These are phyloP conservation scores for Hyperoplus immaculatus DNA, from an alignment of 2,797 vertebrate genomes.

Conservation along the genomic window DNA sequence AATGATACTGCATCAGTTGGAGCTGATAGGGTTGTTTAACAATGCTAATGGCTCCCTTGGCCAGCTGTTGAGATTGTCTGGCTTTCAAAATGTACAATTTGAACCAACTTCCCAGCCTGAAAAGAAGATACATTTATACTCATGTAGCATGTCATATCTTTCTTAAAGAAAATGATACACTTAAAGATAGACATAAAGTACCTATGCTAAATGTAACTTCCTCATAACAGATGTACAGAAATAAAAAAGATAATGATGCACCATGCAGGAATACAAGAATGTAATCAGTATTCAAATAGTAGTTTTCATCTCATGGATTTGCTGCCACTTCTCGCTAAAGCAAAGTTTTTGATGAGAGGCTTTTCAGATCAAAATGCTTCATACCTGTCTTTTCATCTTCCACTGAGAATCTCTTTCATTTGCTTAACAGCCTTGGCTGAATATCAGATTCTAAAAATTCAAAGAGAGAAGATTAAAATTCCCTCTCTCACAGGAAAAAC, in stretches of 20 bases:
- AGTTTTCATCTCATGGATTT: neutral
- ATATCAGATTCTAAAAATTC: slow-evolving; percentile 4
- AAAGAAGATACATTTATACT: neutral
- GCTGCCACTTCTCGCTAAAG: neutral
- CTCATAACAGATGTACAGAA: neutral
- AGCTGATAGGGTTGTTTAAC: neutral
- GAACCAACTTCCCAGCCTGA: neutral
- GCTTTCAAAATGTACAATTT: too few species aligned
- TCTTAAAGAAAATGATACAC: neutral
- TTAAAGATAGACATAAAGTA: neutral
- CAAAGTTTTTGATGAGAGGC: neutral
- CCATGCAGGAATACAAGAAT: neutral
- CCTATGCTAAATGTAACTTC: neutral
- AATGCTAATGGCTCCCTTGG: neutral
- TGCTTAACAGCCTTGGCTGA: slow-evolving; percentile 11
- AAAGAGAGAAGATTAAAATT: neutral
- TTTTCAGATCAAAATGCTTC: slow-evolving; percentile 6
- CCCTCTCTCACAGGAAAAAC: neutral
- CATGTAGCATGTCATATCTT: neutral
- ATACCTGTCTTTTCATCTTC: slow-evolving; percentile 15
- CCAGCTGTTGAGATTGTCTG: neutral
- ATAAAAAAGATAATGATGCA: neutral
- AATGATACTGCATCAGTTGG: neutral
- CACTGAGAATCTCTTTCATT: slow-evolving; percentile 2
- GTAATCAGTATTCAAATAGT: neutral